Evolutionary conservation across 2,113 vertebrate species (phyloP), one percentile per base, ranked within the genome.

Genomic region (Phoxinus phoxinus): DNA sequence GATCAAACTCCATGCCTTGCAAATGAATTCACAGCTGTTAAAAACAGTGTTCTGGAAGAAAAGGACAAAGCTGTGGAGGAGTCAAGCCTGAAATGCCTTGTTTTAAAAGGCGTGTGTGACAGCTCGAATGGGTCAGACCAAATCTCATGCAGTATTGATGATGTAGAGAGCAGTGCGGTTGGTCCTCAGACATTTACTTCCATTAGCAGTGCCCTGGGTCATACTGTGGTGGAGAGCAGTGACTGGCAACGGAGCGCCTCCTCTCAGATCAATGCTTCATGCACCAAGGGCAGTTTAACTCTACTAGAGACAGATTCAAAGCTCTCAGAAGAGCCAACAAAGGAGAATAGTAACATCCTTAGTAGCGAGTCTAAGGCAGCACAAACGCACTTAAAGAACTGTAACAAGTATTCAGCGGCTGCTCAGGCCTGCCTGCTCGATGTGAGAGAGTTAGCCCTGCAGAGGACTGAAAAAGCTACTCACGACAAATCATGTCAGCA

Each of bases 401-500:
- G 82, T 58, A 92, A 91, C 59, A 93, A 87, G 41, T 23, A 87
- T 67, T 90, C 86, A 12, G 89, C 90, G 4, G 95, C 93, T 53
- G 86, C 93, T 3, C 92, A 89, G 10, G 79, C 93, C 63, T 93
- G 93, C 80, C 94, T 88, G 75, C 93, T 92, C 0, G 92, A 94
- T 30, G 6, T 94, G 84, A 81, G 92, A 0, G 91, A 95, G 32
- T 65, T 91, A 9, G 77, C 91, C 4, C 90, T 89, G 0, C 94
- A 84, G 2, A 92, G 90, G 21, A 94, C 93, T 37, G 82, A 87
- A 23, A 91, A 88, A 0, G 91, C 91, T 56, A 58, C 90, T 15
- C 51, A 89, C 0, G 69, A 86, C 0, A 95, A 95, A 35, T 94
- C 93, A 92, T 90, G 94, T 53, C 91, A 91, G 75, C 94, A 92